phyloP scores from a whole-genome alignment of 1,140 invertebrate species.

The Pissodes strobi region DNA sequence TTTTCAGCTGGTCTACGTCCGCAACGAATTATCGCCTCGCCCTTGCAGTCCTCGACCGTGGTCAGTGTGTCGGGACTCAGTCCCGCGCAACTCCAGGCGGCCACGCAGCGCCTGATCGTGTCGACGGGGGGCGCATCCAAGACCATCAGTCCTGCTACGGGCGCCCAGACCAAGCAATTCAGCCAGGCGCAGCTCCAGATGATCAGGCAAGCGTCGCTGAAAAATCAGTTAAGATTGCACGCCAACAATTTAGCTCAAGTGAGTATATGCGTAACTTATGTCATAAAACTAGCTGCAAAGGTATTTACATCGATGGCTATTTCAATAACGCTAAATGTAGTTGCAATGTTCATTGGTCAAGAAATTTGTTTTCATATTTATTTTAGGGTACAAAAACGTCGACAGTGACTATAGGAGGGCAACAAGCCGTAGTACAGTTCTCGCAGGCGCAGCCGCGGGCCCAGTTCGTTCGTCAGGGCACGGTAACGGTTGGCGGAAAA shows the following conservation, averaged over 20 bases:
- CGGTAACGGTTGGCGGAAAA: conserved; percentile 53
- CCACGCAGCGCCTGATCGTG: conserved; percentile 58
- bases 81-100: conserved; percentile 57
- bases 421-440: conserved; percentile 52
- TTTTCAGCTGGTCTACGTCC: conserved; percentile 55
- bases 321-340: too few species aligned
- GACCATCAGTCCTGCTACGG: conserved; percentile 55
- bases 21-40: conserved; percentile 58
- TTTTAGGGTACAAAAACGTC: conserved; percentile 51
- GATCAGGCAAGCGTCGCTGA: conserved; percentile 54
- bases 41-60: conserved; percentile 57
- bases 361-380: too few species aligned
- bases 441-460: conserved; percentile 51
- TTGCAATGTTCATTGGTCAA: too few species aligned
- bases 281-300: too few species aligned
- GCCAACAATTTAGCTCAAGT: conserved; percentile 54
- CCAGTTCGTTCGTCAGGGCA: conserved; percentile 51
- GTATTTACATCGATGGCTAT: too few species aligned
- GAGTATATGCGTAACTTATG: too few species aligned
- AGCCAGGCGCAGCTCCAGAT: conserved; percentile 58
- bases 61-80: conserved; percentile 57
- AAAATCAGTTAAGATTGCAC: conserved; percentile 55
- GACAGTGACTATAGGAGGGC: conserved; percentile 50
- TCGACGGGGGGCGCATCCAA: conserved; percentile 50
- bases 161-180: conserved; percentile 58